phyloP scores from a whole-genome alignment of 1,140 invertebrate species.

The Diplogasteroides magnus region DNA sequence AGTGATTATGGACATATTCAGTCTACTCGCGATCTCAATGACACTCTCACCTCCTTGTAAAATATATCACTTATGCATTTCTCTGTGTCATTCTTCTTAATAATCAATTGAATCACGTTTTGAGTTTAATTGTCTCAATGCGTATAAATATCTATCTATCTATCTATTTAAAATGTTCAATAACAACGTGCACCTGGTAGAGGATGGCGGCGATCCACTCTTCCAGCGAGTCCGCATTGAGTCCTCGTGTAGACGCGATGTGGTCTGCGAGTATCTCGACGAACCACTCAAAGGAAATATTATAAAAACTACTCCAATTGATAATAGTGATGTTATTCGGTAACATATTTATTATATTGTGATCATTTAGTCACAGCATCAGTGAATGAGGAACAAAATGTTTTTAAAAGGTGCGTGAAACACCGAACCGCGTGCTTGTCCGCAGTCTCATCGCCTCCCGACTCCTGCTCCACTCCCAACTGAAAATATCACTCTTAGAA shows the following conservation, averaged over 20 bases:
- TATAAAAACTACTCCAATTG: too few species aligned
- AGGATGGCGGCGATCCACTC: constrained; percentile 17
- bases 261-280: constrained; percentile 16
- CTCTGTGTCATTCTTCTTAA: too few species aligned
- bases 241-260: constrained; percentile 9
- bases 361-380: background rate
- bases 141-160: too few species aligned
- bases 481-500: too few species aligned
- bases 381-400: background rate
- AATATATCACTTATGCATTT: too few species aligned
- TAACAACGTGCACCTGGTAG: constrained; percentile 2
- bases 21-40: too few species aligned
- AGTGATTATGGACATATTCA: too few species aligned
- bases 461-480: constrained; percentile 7
- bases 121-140: too few species aligned
- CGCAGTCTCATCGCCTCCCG: constrained; percentile 12
- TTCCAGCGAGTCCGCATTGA: constrained; percentile 22
- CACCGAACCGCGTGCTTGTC: constrained; percentile 16
- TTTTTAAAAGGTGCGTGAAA: background rate
- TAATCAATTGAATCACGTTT: too few species aligned
- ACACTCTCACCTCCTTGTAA: too few species aligned
- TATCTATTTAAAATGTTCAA: background rate
- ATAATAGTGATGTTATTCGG: background rate
- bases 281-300: constrained; percentile 20
- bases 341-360: background rate